Base-by-base conservation (phyloP, 2,888 invertebrate species). In the Ctena decussata region DNA sequence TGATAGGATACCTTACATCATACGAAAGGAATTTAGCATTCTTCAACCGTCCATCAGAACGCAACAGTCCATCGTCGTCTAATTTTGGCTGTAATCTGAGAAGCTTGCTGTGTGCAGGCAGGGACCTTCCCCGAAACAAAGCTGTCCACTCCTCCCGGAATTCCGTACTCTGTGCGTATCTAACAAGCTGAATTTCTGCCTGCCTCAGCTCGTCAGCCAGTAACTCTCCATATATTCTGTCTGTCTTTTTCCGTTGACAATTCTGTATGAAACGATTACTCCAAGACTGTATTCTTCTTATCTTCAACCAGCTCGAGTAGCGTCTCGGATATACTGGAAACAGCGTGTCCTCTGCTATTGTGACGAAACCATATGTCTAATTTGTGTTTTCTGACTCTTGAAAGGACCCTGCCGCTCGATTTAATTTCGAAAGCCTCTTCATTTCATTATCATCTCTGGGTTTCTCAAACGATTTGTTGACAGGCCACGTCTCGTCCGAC, bases 401-500 rank as follows among this genome's bases (percentile, higher is more conserved):
- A 44, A 44, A 44, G 11, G 8, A 18, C n/a, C n/a, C n/a, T n/a
- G n/a, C n/a, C n/a, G n/a, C n/a, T n/a, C n/a, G n/a, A n/a, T n/a
- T n/a, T n/a, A n/a, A n/a, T n/a, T n/a, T n/a, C n/a, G n/a, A n/a
- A n/a, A n/a, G n/a, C n/a, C n/a, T n/a, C 15, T 21, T 69, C 11
- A 11, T 35, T 6, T 27, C 32, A 12, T 11, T 53, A 6, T 35
- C 37, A 6, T 24, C 69, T 11, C 32, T 69, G 24, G 11, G 32
- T 6, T 69, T 11, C n/a, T 24, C 32, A n/a, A n/a, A n/a, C 53
- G 30, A 24, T 35, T 69, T 60, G 6, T 41, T 82, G 32, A 73
- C 30, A 21, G 81, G 83, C 80, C 80, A 88, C 0, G 41, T 15
- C 0, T 21, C 44, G 12, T 78, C 57, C 2, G 30, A 18, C 21